Evolutionary conservation across 2,888 invertebrate species (phyloP), one percentile per base, ranked within the genome.

Genomic region (Glaucopsyche alexis): DNA sequence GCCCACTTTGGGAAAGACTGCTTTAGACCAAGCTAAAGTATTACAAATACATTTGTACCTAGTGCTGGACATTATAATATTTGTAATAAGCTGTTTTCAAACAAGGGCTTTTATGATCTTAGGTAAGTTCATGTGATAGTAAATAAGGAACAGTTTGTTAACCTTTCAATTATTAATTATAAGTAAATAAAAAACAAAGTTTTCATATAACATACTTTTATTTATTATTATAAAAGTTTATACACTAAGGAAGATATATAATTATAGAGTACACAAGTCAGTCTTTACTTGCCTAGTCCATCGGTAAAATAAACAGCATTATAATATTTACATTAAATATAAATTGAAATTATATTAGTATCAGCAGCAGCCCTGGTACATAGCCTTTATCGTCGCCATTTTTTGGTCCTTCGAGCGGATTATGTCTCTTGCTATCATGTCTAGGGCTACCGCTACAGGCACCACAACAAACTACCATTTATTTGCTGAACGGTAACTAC

Each of bases 241-340:
- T 87, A 90, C 81, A 83, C 84, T 87, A 88, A 86, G 84, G 87
- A 87, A 84, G 82, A 87, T 87, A 84, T 80, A 85, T 82, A 82
- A 78, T 79, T 80, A 79, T 80, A 83, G 85, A 86, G 87, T 90
- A 92, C 88, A 90, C 89, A 91, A 91, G 91, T 93, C 93, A 92
- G 93, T 93, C 93, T 93, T 93, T 90, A 89, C 91, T 91, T 91
- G 91, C 89, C 87, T 90, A 89, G 86, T 87, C 85, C 84, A 88
- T 89, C 87, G 89, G 89, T 91, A 89, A 87, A 85, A 85, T 85
- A 85, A 85, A 80, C 74, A 76, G 45, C 38, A 64, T 73, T 29
- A 78, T 73, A 76, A 74, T 79, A 79, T 79, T 76, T 78, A 80
- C 78, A 79, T 55, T 77, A 74, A 49, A 77, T 16, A 67, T 49